phyloP scores from a whole-genome alignment of 2,113 vertebrate genomes.

The Trochalopteron elliotii region DNA sequence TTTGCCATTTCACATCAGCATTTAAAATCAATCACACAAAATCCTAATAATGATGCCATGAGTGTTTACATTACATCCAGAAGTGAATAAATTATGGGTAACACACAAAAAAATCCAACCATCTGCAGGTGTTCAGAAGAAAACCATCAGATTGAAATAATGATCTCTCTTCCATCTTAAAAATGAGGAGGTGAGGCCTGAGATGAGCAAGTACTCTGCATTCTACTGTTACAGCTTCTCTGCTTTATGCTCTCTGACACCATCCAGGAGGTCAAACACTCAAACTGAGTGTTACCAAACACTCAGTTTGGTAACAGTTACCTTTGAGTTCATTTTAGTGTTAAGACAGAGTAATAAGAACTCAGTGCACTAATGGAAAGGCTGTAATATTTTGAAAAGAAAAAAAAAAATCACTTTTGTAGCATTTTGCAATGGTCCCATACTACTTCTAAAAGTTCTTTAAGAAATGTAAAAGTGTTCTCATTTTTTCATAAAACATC shows the following conservation, averaged over 20 bases:
- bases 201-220: background rate
- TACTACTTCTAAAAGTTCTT: background rate
- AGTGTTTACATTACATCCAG: background rate
- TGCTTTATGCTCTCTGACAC: background rate
- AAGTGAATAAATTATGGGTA: background rate
- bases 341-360: background rate
- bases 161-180: background rate
- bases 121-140: background rate
- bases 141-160: background rate
- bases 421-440: background rate
- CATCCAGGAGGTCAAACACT: no score
- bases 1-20: background rate
- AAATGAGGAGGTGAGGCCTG: background rate
- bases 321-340: background rate
- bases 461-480: background rate
- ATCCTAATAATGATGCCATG: background rate
- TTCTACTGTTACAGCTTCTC: background rate
- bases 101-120: background rate
- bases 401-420: background rate
- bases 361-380: background rate
- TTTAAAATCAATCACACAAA: background rate
- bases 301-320: background rate
- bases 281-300: no score
- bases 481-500: background rate
- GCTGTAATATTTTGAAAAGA: background rate